Base-by-base conservation (phyloP, 2,797 vertebrate species). In the Bovichtus diacanthus region DNA sequence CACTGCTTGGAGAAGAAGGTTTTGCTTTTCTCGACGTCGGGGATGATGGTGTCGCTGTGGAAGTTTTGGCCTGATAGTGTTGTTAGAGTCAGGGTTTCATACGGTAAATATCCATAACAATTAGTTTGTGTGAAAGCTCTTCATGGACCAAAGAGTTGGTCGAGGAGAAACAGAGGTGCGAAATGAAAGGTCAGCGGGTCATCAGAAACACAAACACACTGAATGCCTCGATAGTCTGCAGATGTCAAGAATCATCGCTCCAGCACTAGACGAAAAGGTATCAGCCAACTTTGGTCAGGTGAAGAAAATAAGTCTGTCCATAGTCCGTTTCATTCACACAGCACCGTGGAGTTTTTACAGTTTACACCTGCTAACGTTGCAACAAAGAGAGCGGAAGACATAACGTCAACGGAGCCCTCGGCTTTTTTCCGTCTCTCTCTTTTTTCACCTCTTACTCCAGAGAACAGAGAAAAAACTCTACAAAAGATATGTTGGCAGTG, bases 1-100 rank as follows among this genome's bases (percentile, higher is more conserved):
- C 88, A 96, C 91, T 97, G 96, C 88, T 98, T 97, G 68, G 96
- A 94, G 87, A 98, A 98, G 83, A 93, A 98, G 1, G 88, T 92
- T 89, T 97, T 98, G 95, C 97, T 98, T 87, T 96, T 96, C n/a
- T 96, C 82, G 12, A 98, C 95, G 0, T 95, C 96, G 0, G 97
- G 97, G 76, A 97, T 67, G 74, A 98, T 98, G 2, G 97, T 98
- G 86, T 96, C 96, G 0, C 93, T n/a, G n/a, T n/a, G n/a, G n/a
- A n/a, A n/a, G n/a, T n/a, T n/a, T 44, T 18, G 16, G 41, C 41
- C 41, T n/a, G n/a, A n/a, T n/a, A n/a, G n/a, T n/a, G n/a, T n/a
- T n/a, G n/a, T 18, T 16, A 4, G 41, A 43, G 5, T n/a, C n/a
- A n/a, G n/a, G n/a, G n/a, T 13, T 15, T 49, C n/a, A 12, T n/a